Base-by-base conservation (phyloP, 2,113 vertebrate genomes). In the Scartelaos histophorus region DNA sequence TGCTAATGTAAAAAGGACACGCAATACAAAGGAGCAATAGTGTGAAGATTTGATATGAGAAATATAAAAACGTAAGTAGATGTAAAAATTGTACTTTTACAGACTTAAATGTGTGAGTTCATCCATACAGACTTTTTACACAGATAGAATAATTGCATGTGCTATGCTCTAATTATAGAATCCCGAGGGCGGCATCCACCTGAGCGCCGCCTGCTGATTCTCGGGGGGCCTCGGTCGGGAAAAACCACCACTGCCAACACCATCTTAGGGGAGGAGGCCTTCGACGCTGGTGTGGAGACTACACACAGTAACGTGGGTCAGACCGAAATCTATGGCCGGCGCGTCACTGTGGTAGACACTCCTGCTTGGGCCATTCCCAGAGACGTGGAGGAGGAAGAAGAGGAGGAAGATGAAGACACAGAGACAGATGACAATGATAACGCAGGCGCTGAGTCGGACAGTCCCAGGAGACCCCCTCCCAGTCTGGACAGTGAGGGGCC, bases 311-410 rank as follows among this genome's bases (percentile, higher is more conserved):
- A 90, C 6, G 91, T 90, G 43, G 89, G 87, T 45, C 91, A 91
- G 73, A 90, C 85, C 0, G 89, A 90, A 84, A 89, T 91, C 74
- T 90, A 83, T 7, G 90, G 91, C 12, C 69, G 89, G 0, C 81
- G 90, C 0, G 85, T 93, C 47, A 93, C 90, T 0, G 92, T 93
- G 73, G 92, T 93, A 0, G 91, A 93, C 76, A 90, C 92, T 5
- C 92, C 92, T 0, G 73, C 82, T 0, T 90, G 91, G 89, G 73
- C 49, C 56, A 54, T 86, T 54, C 88, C 87, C 1, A 13, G 51
- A 0, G 73, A 82, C 35, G 46, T 72, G 0, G 73, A 79, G 2
- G 80, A 82, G 12, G 56, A 58, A 0, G 73, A 79, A 1, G 80
- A 81, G 0, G 73, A 82, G 38, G 49, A 72, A 0, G 73, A 79